phyloP scores from a whole-genome alignment of 1,140 invertebrate genomes.

The Eriosoma lanigerum region DNA sequence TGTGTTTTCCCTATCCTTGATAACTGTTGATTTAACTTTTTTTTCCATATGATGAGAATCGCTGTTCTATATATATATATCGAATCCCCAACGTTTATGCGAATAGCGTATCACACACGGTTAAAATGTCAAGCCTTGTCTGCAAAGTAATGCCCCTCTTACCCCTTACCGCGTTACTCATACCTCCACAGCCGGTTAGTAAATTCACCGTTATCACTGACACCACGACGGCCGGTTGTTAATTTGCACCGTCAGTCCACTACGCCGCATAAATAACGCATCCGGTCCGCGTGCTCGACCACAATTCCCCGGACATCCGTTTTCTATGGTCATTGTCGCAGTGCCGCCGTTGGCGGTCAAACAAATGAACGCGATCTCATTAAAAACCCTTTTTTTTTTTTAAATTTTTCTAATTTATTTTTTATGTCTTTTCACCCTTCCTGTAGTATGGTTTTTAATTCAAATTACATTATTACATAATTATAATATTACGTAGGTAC shows the following conservation, averaged over 20 bases:
- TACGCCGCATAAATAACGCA: conserved; percentile 19
- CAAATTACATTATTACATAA: too few relatives aligned
- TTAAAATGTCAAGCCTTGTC: too few relatives aligned
- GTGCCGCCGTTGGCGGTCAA: background rate
- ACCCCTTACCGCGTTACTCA: too few relatives aligned
- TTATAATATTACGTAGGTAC: too few relatives aligned
- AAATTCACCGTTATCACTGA: background rate
- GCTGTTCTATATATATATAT: too few relatives aligned
- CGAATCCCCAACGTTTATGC: too few relatives aligned
- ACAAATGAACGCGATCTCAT: background rate
- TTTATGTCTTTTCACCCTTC: background rate
- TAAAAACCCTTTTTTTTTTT: background rate
- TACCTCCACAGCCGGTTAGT: background rate
- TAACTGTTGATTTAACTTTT: too few relatives aligned
- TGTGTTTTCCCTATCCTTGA: too few relatives aligned
- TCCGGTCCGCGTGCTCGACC: conserved; percentile 11
- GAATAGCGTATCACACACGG: too few relatives aligned
- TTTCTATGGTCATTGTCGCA: background rate
- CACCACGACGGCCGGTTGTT: background rate
- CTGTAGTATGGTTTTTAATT: too few relatives aligned
- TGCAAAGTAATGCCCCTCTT: too few relatives aligned
- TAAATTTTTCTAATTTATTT: background rate
- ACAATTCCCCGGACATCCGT: background rate
- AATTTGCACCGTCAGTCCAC: background rate
- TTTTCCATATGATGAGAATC: too few relatives aligned